Evolutionary conservation across 2,888 invertebrate genomes (phyloP).

Genomic region (Drosophila neonasuta): DNA sequence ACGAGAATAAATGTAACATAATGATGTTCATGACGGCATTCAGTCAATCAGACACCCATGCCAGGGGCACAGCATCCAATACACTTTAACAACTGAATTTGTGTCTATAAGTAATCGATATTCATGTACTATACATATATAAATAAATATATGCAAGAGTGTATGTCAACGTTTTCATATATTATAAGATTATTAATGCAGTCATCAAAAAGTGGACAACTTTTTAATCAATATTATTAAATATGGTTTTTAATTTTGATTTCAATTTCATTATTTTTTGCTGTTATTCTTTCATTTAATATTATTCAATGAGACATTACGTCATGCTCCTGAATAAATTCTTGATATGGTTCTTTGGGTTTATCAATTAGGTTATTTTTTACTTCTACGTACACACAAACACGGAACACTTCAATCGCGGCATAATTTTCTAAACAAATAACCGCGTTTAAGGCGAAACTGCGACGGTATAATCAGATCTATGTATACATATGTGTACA

Average conservation of each 20-base stretch:
- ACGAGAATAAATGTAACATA: constrained; percentile 28
- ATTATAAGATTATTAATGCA: constrained; percentile 7
- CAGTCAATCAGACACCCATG: constrained; percentile 10
- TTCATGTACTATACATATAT: not conserved
- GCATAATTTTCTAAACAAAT: constrained; percentile 49
- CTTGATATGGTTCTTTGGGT: constrained; percentile 58
- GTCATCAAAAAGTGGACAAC: constrained; percentile 43
- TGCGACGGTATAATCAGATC: constrained; percentile 15
- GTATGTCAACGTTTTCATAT: constrained; percentile 21
- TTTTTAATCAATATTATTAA: constrained; percentile 46
- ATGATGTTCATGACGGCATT: not conserved
- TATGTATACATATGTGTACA: constrained; percentile 14
- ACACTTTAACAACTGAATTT: constrained; percentile 70
- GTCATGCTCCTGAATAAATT: constrained; percentile 68
- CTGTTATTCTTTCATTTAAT: constrained; percentile 19
- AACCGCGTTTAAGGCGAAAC: constrained; percentile 21
- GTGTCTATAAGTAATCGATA: constrained; percentile 27
- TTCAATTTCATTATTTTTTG: constrained; percentile 18
- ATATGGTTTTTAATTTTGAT: constrained; percentile 2
- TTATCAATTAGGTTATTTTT: constrained; percentile 66
- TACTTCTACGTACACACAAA: constrained; percentile 80
- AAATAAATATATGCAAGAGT: constrained; percentile 4
- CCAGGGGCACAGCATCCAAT: constrained; percentile 62
- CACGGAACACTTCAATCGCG: constrained; percentile 79
- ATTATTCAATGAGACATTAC: constrained; percentile 70